Base-by-base conservation (phyloP, 2,888 invertebrate species). In the Pimpla rufipes region DNA sequence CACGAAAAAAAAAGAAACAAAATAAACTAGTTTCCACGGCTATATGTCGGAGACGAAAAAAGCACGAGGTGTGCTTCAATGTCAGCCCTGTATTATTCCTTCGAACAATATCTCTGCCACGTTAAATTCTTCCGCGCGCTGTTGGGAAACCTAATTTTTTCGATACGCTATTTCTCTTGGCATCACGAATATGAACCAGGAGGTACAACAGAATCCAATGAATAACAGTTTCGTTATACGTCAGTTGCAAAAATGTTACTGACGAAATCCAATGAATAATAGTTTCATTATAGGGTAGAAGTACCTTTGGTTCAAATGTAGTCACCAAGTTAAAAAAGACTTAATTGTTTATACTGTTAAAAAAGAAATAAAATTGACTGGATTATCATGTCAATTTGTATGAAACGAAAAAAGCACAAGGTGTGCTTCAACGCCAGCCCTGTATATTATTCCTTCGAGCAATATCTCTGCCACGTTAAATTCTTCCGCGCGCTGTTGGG, bases 371-470 rank as follows among this genome's bases (percentile, higher is more conserved):
- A 66, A 76, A 55, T n/a, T 23, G 67, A 78, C 55, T 45, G 40
- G 50, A 45, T 62, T 62, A n/a, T 23, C 55, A 74, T 68, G 68
- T 68, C 62, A 29, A 29, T 57, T 29, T 29, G 42, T 45, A 70
- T 16, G 37, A 45, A 21, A 57, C 35, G 18, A 23, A 76, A 67
- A 76, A 29, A 29, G 29, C 40, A 45, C 35, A n/a, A 66, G 50
- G 64, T 47, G 55, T 66, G 64, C 40, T 64, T 79, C 57, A 67
- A 81, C 81, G 67, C 74, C 81, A 62, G 47, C 55, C 71, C 23
- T 35, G 42, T 57, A n/a, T n/a, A 76, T 68, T 67, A 68, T 74
- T 68, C 75, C 52, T 21, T 57, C 45, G 55, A 57, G 37, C 18
- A 35, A n/a, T 45, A 42, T 42, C 2, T 57, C 42, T 45, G 13